phyloP scores from a whole-genome alignment of 2,797 vertebrate genomes.

The Selene dorsalis region DNA sequence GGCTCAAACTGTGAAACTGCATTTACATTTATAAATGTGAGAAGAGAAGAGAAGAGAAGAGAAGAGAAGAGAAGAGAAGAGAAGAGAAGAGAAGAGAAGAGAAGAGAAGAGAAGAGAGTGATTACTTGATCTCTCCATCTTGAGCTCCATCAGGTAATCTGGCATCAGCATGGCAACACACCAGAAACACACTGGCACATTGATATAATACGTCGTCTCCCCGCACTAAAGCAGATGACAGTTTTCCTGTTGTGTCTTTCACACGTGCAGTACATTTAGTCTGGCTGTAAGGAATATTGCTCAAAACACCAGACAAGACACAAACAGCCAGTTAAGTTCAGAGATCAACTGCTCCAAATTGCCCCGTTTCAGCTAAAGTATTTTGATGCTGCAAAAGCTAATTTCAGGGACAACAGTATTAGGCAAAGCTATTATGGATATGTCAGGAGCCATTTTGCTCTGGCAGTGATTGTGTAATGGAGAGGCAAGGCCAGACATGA shows the following conservation, averaged over 20 bases:
- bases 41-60: neutral
- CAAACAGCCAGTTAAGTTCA: constrained; percentile 19
- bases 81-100: neutral
- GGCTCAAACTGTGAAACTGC: constrained; percentile 31
- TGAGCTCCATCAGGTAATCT: constrained; percentile 23
- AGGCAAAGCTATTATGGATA: constrained; percentile 54
- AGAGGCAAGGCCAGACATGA: constrained; percentile 56
- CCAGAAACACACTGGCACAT: constrained; percentile 31
- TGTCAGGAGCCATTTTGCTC: constrained; percentile 62
- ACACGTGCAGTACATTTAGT: constrained; percentile 10
- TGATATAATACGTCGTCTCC: constrained; percentile 5
- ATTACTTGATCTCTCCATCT: constrained; percentile 9
- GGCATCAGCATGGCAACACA: constrained; percentile 32
- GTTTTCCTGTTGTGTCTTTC: constrained; percentile 1
- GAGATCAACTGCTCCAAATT: constrained; percentile 36
- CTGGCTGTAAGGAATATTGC: constrained; percentile 7
- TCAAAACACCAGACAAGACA: constrained; percentile 16
- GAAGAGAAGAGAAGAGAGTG: neutral
- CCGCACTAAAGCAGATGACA: constrained; percentile 19
- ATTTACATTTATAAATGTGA: constrained; percentile 49
- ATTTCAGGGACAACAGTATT: constrained; percentile 64
- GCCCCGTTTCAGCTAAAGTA: constrained; percentile 29
- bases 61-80: constrained; percentile 13
- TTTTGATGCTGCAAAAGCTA: constrained; percentile 50
- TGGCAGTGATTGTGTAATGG: constrained; percentile 42